Conservation (phyloP, 2,797 vertebrate genomes). For the Sebastes trivittatus region DNA sequence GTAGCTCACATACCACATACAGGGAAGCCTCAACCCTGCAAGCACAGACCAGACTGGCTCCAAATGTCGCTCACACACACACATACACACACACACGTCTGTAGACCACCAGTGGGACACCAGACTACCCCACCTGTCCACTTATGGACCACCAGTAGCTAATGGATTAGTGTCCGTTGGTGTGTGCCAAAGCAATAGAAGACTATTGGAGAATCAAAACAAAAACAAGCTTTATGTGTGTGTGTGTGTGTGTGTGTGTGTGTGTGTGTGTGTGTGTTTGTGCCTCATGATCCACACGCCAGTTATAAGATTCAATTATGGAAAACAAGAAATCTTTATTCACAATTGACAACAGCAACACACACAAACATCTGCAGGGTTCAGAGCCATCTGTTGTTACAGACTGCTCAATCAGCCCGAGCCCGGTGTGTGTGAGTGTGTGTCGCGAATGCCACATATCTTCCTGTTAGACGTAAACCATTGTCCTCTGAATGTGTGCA, state of each 20-base stretch:
- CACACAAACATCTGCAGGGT: constrained; percentile 71
- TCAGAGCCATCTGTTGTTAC: constrained; percentile 74
- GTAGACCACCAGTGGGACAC: constrained; percentile 43
- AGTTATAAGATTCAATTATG: constrained; percentile 72
- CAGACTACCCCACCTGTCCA: constrained; percentile 60
- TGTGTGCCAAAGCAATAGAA: constrained; percentile 17
- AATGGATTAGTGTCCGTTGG: constrained; percentile 40
- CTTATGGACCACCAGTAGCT: constrained; percentile 46
- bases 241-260: background rate
- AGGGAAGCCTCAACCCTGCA: constrained; percentile 24
- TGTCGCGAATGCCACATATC: constrained; percentile 40
- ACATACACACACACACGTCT: constrained; percentile 9
- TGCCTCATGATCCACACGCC: constrained; percentile 47
- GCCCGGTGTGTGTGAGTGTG: constrained; percentile 34
- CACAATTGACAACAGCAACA: constrained; percentile 66
- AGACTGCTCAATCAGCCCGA: constrained; percentile 64
- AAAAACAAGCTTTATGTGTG: background rate
- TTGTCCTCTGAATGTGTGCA: constrained; percentile 45
- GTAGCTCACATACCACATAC: constrained; percentile 41
- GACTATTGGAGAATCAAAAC: background rate
- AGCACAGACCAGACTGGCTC: constrained; percentile 38
- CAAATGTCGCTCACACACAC: constrained; percentile 32
- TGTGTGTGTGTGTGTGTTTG: background rate
- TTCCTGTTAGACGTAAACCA: constrained; percentile 49
- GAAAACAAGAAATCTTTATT: constrained; percentile 75